Evolutionary conservation across 1,140 invertebrate species (phyloP), one percentile per base, ranked within the genome.

Genomic region (Leptinotarsa defecta): DNA sequence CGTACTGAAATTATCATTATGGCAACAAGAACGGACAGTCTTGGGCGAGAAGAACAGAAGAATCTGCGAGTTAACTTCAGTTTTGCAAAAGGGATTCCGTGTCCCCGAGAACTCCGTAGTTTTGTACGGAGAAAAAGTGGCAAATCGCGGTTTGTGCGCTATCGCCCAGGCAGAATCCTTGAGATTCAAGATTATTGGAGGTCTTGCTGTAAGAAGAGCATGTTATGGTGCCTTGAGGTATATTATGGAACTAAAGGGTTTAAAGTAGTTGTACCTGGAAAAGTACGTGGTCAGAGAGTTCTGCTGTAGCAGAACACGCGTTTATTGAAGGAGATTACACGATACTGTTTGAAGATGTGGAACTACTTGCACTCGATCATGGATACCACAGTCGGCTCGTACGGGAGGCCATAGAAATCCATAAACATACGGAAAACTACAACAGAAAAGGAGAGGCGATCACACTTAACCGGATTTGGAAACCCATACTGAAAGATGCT

Each of bases 161-260:
- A 99, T 99, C 84, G 98, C 98, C 52, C 98, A 99, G 87, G 98
- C 98, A 82, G 98, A 99, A 87, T 99, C 98, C 22, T 89, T 99
- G 3, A 90, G 98, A 85, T 99, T 99, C 90, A 99, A 99, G 87
- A 89, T 99, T 43, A 98, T 99, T 85, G 98, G 98, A 86, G 98
- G 91, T 82, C 85, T 91, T 77, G 91, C 91, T 75, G 91, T 92
- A n/a, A 88, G 91, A 84, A 88, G 97, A 86, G 98, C 98, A 6
- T 99, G 98, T 85, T 99, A 99, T 89, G 98, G 98, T 91, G 98
- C 99, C 15, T 90, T 99, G 49, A 91, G 98, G 75, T 99, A 98
- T 88, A 99, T 99, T 84, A 99, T 99, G 98, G 98, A 99, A 88
- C 98, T 70, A 91, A 93, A 81, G 93, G 84, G 22, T 22, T 22